Conservation (phyloP, 2,888 invertebrate species). For the Galerucella nymphaeae region DNA sequence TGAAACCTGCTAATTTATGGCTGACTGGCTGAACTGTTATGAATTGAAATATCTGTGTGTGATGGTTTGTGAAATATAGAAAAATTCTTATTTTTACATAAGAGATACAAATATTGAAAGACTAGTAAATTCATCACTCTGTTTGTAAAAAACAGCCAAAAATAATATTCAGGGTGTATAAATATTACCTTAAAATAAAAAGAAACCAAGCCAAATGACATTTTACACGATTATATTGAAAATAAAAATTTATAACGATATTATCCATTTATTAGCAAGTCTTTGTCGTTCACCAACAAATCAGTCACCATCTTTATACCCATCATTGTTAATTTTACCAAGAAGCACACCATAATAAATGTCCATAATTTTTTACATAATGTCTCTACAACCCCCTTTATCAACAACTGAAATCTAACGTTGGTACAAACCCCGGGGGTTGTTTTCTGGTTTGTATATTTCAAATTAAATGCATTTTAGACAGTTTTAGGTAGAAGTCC, state of each 20-base stretch:
- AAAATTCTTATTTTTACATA: no score
- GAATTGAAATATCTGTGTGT: no score
- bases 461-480: slow-evolving; percentile 52
- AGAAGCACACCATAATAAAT: not conserved
- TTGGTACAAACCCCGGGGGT: slow-evolving; percentile 37
- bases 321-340: slow-evolving; percentile 2
- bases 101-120: no score
- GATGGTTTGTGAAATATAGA: no score
- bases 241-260: not conserved
- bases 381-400: not conserved
- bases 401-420: slow-evolving; percentile 38
- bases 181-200: no score
- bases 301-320: not conserved
- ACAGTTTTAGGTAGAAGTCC: slow-evolving; percentile 46
- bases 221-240: no score
- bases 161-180: no score
- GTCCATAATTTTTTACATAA: not conserved
- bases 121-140: no score
- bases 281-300: not conserved
- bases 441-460: slow-evolving; percentile 53
- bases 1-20: no score
- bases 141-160: no score
- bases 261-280: not conserved
- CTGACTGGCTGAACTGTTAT: no score
- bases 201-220: no score